Evolutionary conservation across 1,140 invertebrate genomes (phyloP).

Genomic region (Hesperophylax magnus): DNA sequence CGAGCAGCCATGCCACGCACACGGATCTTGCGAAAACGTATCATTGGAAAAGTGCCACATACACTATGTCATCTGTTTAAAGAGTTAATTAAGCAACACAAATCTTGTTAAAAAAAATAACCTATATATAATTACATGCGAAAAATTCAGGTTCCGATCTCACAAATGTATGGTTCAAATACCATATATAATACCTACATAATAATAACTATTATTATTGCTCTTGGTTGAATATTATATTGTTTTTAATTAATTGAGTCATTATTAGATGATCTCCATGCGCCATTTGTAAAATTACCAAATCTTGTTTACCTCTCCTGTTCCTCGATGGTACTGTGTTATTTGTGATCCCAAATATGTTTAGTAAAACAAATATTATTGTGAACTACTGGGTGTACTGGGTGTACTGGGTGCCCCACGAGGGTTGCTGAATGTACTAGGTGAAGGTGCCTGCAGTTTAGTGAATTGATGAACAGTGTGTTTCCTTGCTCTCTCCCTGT

Average conservation of each 20-base stretch:
- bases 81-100: no score
- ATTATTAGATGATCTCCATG: constrained; percentile 12
- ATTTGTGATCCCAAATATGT: constrained; percentile 31
- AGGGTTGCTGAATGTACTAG: background rate
- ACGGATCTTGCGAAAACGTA: no score
- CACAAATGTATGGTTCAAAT: background rate
- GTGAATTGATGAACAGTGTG: background rate
- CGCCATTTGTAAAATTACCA: constrained; percentile 18
- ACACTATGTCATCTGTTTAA: no score
- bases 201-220: no score
- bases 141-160: background rate
- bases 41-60: no score
- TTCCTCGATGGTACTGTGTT: background rate
- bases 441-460: constrained; percentile 16
- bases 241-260: constrained; percentile 2
- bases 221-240: no score
- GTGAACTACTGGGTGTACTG: background rate
- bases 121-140: no score
- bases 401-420: background rate
- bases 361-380: constrained; percentile 16
- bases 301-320: constrained; percentile 20
- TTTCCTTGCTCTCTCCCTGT: no score
- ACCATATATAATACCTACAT: background rate
- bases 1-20: no score
- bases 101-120: no score